Evolutionary conservation across 2,113 vertebrate species (phyloP), one percentile per base, ranked within the genome.

Genomic region (Ceratotherium simum): DNA sequence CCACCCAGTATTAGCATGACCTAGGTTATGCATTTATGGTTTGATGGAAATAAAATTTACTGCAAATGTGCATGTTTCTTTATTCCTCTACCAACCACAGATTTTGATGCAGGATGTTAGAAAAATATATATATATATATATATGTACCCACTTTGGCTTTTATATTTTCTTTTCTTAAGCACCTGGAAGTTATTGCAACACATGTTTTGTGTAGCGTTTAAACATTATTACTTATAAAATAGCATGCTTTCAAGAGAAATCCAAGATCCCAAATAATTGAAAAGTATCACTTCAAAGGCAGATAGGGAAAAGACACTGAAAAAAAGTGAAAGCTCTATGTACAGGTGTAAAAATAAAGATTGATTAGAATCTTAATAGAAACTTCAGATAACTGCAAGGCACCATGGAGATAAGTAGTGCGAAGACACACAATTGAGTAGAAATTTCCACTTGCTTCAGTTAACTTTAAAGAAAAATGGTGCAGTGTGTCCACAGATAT

Each of bases 91-190:
- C 5, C 17, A 73, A 56, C 12, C 70, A 48, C 60, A 81, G n/a
- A 87, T 82, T 94, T 80, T 82, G 51, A 39, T 82, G 46, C 5
- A 92, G 83, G 67, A 80, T 65, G 18, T 84, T 33, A 82, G 65
- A 70, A 84, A 89, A 72, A 56, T 58, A 58, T 84, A 62, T 84
- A 62, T 82, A 89, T 78, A 56, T 58, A 58, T 84, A 62, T 84
- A 62, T 82, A 12, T 18, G 56, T 42, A 39, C 5, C 16, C 54
- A 67, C 7, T 78, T 2, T 42, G 25, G 27, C 21, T 83, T 96
- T 81, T 51, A 3, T 9, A 54, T 91, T 92, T 95, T 81, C 84
- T 94, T 62, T 95, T 85, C 80, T 90, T 72, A 91, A 95, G 42
- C 25, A 94, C 10, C 62, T 94, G 23, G 20, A 72, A 56, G n/a